A percentile compares a stretch with the other conserved stretches of the same genome.
Conservation (phyloP, 2,797 vertebrate genomes). For the Streptopelia turtur region DNA sequence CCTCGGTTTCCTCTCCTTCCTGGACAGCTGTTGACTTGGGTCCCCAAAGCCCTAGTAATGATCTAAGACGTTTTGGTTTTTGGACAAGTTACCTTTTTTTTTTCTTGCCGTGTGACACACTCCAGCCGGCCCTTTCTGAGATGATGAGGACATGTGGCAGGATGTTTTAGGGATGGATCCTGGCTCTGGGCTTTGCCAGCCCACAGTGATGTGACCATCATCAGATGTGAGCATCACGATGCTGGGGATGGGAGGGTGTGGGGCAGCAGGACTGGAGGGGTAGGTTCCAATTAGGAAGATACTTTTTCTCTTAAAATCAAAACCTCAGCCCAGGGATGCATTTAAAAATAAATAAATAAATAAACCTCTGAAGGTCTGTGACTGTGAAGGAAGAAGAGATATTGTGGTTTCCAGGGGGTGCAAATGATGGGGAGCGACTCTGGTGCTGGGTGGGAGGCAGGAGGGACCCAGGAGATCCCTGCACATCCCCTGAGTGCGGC, state of each 20-base stretch:
- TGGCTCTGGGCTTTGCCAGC: not conserved
- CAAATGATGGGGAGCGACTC: rapidly evolving
- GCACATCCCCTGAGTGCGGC: not conserved
- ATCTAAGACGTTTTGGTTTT: not conserved
- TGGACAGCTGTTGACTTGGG: conserved; percentile 25
- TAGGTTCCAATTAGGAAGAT: not conserved
- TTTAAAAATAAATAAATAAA: not conserved
- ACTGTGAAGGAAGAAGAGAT: not conserved
- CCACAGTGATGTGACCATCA: not conserved
- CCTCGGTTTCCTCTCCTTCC: conserved; percentile 46
- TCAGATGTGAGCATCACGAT: not conserved
- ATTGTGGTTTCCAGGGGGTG: not conserved
- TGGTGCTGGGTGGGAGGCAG: not conserved
- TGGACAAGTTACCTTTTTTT: conserved; percentile 3
- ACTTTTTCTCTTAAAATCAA: not conserved
- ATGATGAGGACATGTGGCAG: not conserved
- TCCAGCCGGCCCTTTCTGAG: conserved; percentile 7
- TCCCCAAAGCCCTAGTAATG: conserved; percentile 10
- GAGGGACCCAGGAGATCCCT: not conserved
- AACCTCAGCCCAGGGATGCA: not conserved
- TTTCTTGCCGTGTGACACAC: not conserved
- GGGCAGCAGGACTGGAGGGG: rapidly evolving
- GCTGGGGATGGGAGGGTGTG: not conserved
- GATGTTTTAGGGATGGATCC: not conserved
- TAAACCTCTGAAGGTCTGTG: not conserved